Conservation (phyloP, 1,140 invertebrate genomes). For the Planococcus citri region DNA sequence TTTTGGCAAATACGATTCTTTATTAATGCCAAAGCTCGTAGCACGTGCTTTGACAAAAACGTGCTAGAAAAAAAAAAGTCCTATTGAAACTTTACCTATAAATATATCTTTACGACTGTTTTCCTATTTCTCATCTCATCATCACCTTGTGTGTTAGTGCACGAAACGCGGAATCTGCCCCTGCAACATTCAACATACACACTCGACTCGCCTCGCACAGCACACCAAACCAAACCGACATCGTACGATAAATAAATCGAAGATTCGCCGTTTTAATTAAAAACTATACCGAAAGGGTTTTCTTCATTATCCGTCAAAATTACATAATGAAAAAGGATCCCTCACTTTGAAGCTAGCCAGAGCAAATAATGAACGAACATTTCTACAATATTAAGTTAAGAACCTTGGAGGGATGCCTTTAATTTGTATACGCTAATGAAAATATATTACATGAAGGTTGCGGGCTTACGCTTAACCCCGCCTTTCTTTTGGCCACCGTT, state of each 20-base stretch:
- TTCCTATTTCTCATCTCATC: too few species aligned
- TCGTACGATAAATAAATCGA: background rate
- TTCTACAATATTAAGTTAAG: constrained; percentile 4
- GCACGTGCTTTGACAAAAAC: background rate
- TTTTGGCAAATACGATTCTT: background rate
- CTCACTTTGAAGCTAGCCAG: constrained; percentile 5
- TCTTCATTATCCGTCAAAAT: background rate
- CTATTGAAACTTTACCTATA: too few species aligned
- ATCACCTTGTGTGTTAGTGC: background rate
- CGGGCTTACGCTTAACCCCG: background rate
- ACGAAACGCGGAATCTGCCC: too few species aligned
- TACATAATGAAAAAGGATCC: background rate
- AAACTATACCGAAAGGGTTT: background rate
- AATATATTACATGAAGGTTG: constrained; percentile 4
- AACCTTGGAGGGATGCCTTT: background rate
- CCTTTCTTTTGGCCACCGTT: background rate
- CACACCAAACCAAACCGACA: too few species aligned
- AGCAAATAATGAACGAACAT: background rate
- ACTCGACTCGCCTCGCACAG: too few species aligned
- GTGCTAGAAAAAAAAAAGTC: too few species aligned
- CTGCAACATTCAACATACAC: too few species aligned
- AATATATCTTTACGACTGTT: too few species aligned
- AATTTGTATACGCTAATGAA: constrained; percentile 4
- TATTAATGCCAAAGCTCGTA: background rate
- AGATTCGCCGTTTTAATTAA: background rate